Percentiles rank a stretch among this genome's conserved stretches.
These are phyloP conservation scores for Ameiurus melas DNA, from an alignment of 2,113 vertebrate genomes.

Conservation along the genomic window DNA sequence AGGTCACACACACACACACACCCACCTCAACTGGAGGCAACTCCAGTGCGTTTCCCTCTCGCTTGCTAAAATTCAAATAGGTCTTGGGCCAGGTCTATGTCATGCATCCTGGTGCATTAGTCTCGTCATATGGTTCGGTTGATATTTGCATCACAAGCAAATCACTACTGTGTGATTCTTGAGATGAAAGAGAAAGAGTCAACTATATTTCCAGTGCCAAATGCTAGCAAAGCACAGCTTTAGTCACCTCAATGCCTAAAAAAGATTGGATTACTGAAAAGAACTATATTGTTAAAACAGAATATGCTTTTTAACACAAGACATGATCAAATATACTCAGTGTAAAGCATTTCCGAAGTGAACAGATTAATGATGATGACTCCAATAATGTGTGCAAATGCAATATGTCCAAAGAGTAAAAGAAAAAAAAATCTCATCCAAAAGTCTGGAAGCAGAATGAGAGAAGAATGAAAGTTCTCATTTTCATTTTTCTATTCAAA, in stretches of 20 bases:
- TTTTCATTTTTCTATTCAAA: slow-evolving; percentile 73
- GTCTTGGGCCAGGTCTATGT: slow-evolving; percentile 44
- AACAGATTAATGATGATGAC: too few relatives aligned
- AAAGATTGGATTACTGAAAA: background rate
- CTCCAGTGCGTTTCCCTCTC: slow-evolving; percentile 36
- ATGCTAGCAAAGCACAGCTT: slow-evolving; percentile 13
- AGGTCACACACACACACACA: background rate
- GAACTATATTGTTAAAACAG: background rate
- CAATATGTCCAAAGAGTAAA: background rate
- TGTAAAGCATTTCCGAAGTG: background rate
- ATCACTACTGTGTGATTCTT: slow-evolving; percentile 53
- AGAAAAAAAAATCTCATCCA: background rate
- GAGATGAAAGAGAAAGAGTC: slow-evolving; percentile 27
- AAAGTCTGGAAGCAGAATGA: background rate
- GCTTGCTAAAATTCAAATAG: slow-evolving; percentile 59
- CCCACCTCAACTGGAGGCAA: slow-evolving; percentile 14
- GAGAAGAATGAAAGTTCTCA: slow-evolving; percentile 37
- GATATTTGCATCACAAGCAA: slow-evolving; percentile 77
- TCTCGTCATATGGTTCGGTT: slow-evolving; percentile 59
- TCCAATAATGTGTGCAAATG: background rate
- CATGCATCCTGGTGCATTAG: slow-evolving; percentile 36
- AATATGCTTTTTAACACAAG: background rate
- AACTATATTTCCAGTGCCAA: slow-evolving; percentile 4
- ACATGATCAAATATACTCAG: background rate
- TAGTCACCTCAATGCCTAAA: background rate